phyloP scores from a whole-genome alignment of 1,140 invertebrate species.

The Trichonephila clavata region DNA sequence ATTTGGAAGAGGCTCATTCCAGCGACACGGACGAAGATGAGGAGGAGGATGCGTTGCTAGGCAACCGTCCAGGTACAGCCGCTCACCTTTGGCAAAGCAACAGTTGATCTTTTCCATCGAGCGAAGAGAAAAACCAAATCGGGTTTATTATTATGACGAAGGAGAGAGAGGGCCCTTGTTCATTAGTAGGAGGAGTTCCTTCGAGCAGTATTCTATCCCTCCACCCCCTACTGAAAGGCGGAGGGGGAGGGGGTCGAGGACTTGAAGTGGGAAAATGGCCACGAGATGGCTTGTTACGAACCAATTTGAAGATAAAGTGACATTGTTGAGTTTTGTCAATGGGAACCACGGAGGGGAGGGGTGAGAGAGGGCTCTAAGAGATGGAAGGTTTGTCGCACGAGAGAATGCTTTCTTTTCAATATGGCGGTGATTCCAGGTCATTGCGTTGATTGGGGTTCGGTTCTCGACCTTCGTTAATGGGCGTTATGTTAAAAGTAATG shows the following conservation, averaged over 20 bases:
- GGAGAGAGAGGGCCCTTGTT: not conserved
- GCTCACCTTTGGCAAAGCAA: constrained; percentile 10
- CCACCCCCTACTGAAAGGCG: too few relatives aligned
- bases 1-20: constrained; percentile 26
- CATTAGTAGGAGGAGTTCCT: not conserved
- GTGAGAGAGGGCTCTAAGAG: not conserved
- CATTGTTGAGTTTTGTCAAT: not conserved
- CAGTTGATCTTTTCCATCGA: constrained; percentile 34
- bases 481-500: too few relatives aligned
- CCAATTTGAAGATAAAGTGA: constrained; percentile 9
- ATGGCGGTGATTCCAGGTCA: not conserved
- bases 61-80: constrained; percentile 26
- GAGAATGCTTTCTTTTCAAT: not conserved
- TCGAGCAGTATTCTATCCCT: not conserved
- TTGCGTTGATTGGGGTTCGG: not conserved
- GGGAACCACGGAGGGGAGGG: not conserved
- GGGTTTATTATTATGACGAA: constrained; percentile 27
- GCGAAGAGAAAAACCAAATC: not conserved
- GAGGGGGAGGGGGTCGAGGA: too few relatives aligned
- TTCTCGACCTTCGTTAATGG: too few relatives aligned
- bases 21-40: not conserved
- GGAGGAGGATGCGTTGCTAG: constrained; percentile 19
- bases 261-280: not conserved
- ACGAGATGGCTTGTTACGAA: not conserved
- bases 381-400: not conserved